These are phyloP conservation scores for Glyptemys insculpta DNA, from an alignment of 2,797 vertebrate species.

Conservation along the genomic window DNA sequence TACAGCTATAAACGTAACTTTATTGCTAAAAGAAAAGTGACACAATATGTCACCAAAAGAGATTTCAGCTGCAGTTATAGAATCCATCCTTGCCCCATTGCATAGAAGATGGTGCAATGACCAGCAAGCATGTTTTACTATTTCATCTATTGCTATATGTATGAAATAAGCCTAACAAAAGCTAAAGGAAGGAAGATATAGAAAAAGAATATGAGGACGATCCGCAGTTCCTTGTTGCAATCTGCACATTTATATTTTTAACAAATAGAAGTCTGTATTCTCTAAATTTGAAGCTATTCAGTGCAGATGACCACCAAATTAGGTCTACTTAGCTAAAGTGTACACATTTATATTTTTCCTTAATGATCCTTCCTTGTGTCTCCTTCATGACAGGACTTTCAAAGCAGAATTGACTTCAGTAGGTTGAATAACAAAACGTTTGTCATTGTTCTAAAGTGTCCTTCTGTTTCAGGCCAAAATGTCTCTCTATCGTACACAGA, in stretches of 20 bases:
- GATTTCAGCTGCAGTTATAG: neutral
- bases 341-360: conserved; percentile 17
- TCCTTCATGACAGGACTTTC: conserved; percentile 3
- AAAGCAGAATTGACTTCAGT: neutral
- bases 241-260: conserved; percentile 16
- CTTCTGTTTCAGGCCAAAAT: neutral
- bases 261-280: neutral
- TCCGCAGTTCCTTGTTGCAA: rapidly evolving
- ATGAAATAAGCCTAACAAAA: neutral
- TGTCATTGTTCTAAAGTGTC: neutral
- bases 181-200: neutral
- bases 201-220: neutral
- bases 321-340: conserved; percentile 21
- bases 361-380: conserved; percentile 39
- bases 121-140: conserved; percentile 20
- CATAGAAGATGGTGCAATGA: neutral
- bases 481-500: rapidly evolving
- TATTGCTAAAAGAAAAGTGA: neutral
- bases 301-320: neutral
- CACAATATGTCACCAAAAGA: conserved; percentile 36
- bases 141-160: neutral
- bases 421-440: conserved; percentile 16
- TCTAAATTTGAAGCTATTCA: neutral
- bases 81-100: neutral
- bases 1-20: conserved; percentile 50